Percentiles rank a stretch among this genome's conserved stretches.
Evolutionary conservation across 2,797 vertebrate species (phyloP).

Genomic region (Sebastes hopkinsi): DNA sequence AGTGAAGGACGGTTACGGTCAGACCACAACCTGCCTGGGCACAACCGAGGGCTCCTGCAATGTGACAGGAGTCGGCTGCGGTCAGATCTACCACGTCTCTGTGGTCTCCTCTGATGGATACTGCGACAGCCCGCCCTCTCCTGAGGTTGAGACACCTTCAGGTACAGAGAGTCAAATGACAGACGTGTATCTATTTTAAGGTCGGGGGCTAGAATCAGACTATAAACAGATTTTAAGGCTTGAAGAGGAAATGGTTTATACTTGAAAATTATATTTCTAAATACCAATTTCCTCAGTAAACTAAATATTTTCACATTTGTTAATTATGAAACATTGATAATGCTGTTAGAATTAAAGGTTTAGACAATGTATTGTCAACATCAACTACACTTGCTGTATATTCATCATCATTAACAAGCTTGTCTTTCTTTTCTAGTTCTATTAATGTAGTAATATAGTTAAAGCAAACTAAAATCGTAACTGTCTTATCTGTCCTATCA

Average conservation of each 20-base stretch:
- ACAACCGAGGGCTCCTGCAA: slow-evolving; percentile 67
- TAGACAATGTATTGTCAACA: neutral
- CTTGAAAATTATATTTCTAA: neutral
- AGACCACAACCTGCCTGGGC: slow-evolving; percentile 73
- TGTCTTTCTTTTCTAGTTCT: neutral
- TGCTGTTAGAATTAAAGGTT: neutral
- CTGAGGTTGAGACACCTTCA: slow-evolving; percentile 46
- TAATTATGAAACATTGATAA: neutral
- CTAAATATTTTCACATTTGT: neutral
- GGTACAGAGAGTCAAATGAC: slow-evolving; percentile 49
- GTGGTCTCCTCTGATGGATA: slow-evolving; percentile 78
- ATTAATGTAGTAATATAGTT: neutral
- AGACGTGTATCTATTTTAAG: neutral
- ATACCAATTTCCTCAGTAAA: neutral
- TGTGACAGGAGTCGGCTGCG: slow-evolving; percentile 74
- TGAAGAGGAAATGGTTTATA: neutral
- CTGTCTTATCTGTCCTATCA: slow-evolving; percentile 30
- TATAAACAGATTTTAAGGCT: neutral
- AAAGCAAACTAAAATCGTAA: neutral
- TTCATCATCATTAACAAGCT: neutral
- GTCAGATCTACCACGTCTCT: slow-evolving; percentile 74
- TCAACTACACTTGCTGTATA: neutral
- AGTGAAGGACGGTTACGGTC: slow-evolving; percentile 67
- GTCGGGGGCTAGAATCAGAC: neutral
- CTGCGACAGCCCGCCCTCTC: slow-evolving; percentile 75